phyloP scores from a whole-genome alignment of 2,113 vertebrate species.

The Pterocles burchelli region DNA sequence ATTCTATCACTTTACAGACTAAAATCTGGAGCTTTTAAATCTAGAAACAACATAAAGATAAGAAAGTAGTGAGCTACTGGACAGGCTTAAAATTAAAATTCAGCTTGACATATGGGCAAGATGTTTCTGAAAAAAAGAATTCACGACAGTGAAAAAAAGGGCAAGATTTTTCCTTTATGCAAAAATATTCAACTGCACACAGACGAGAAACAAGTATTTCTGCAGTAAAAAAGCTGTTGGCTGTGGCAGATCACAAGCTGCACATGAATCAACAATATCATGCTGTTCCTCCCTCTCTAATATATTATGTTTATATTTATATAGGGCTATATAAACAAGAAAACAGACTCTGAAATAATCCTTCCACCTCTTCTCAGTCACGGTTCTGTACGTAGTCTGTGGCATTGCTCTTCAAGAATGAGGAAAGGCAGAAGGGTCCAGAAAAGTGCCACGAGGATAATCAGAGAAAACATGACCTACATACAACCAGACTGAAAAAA shows the following conservation, averaged over 20 bases:
- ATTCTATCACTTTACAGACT: background rate
- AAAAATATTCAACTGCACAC: background rate
- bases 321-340: slow-evolving; percentile 22
- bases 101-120: background rate
- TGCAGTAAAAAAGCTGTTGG: slow-evolving; percentile 18
- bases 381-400: background rate
- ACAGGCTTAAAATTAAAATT: slow-evolving; percentile 5
- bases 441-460: background rate
- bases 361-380: background rate
- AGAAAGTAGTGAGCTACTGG: fast-evolving
- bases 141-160: background rate
- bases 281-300: slow-evolving; percentile 16
- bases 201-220: slow-evolving; percentile 33
- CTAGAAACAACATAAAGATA: background rate
- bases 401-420: background rate
- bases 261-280: slow-evolving; percentile 48
- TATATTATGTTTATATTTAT: slow-evolving; percentile 32
- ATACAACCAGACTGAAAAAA: background rate
- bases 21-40: background rate
- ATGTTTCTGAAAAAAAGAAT: background rate
- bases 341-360: slow-evolving; percentile 6
- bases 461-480: slow-evolving; percentile 7
- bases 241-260: slow-evolving; percentile 34
- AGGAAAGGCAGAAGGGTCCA: background rate
- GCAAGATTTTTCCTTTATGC: background rate